Conservation (phyloP, 2,888 invertebrate species). For the Perizoma flavofasciatum region DNA sequence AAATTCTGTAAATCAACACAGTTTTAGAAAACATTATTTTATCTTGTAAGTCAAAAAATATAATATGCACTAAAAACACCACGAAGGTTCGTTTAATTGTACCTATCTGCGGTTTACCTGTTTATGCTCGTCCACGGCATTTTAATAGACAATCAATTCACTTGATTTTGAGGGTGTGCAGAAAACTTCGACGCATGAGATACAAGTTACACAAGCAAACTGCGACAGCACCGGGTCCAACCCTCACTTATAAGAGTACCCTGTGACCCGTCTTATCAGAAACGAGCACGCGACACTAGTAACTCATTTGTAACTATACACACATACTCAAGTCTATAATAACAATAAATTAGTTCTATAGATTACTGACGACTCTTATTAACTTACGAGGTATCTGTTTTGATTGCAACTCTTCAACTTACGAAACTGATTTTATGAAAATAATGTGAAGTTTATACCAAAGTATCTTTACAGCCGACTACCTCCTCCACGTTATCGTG, state of each 20-base stretch:
- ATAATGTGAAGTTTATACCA: background rate
- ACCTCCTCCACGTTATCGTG: too few species aligned
- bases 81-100: background rate
- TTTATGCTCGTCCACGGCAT: constrained; percentile 81
- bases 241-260: constrained; percentile 66
- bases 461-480: too few species aligned
- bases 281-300: constrained; percentile 70
- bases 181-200: constrained; percentile 69
- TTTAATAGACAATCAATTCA: constrained; percentile 52
- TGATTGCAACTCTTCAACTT: constrained; percentile 3
- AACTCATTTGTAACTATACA: constrained; percentile 46
- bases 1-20: constrained; percentile 63
- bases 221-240: constrained; percentile 50
- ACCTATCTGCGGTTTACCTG: constrained; percentile 58
- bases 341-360: constrained; percentile 32
- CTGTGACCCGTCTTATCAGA: constrained; percentile 72
- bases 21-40: background rate
- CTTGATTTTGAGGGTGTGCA: constrained; percentile 76
- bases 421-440: background rate
- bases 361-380: constrained; percentile 17
- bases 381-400: constrained; percentile 9
- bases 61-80: background rate
- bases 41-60: background rate
- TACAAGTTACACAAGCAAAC: constrained; percentile 47
- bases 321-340: constrained; percentile 13